Base-by-base conservation (phyloP, 2,888 invertebrate species). In the Vandiemenella viatica region DNA sequence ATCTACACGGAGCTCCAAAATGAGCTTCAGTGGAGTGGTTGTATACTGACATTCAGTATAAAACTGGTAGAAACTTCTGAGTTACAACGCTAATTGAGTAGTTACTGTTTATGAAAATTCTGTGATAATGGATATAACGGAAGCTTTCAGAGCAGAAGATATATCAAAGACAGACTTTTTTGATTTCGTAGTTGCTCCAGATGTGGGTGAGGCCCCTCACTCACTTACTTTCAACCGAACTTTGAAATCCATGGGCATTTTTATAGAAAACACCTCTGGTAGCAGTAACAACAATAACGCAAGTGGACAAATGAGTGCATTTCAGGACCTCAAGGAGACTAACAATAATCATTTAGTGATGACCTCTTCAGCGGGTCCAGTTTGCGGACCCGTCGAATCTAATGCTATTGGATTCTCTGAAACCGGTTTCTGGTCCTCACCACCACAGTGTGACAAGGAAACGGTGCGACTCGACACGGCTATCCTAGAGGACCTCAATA, bases 121-220 rank as follows among this genome's bases (percentile, higher is more conserved):
- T n/a, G n/a, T 23, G 26, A 23, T n/a, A 10, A 86, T 86, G 86
- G 86, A 85, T 75, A 80, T 87, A 69, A 83, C 83, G 69, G 83
- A 86, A 74, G 73, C 79, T 59, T 79, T 80, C 67, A 74, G 78
- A 58, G 77, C 82, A 65, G 83, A 85, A 68, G 86, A 87, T 71
- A 74, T 87, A 68, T 79, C 83, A 60, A 86, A 87, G 70, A 83
- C 86, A 58, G 87, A 87, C 71, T 87, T 87, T 73, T 88, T 88
- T 70, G 87, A 88, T 70, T 86, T 87, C 69, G 87, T 87, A 54
- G 84, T 85, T 47, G 82, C 84, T 43, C 83, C 85, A 51, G 83
- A 83, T 60, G 75, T 83, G 61, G 77, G 76, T 62, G 80, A 80
- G 66, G 75, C 77, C 43, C 72, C 72, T 22, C 65, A 66, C 42